Evolutionary conservation across 2,797 vertebrate genomes (phyloP).

Genomic region (Basileuterus tristriatus): DNA sequence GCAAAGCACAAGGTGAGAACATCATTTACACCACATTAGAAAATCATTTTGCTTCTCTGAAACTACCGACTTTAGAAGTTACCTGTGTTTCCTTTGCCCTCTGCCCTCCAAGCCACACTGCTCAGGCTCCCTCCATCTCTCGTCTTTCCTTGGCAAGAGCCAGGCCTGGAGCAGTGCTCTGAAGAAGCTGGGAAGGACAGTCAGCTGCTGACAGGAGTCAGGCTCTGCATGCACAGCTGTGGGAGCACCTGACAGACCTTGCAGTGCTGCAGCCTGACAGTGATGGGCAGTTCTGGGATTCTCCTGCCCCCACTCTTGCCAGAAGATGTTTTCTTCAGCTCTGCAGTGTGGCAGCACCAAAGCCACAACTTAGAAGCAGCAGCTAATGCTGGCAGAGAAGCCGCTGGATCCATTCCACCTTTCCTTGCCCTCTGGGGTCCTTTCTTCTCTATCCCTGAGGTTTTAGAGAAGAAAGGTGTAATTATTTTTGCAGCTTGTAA

Average conservation of each 20-base stretch:
- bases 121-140: too few species aligned
- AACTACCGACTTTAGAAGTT: not conserved
- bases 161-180: not conserved
- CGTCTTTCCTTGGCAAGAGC: not conserved
- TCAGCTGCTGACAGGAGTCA: not conserved
- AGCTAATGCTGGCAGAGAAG: not conserved
- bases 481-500: not conserved
- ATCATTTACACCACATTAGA: not conserved
- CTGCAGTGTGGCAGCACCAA: not conserved
- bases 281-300: not conserved
- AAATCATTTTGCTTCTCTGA: not conserved
- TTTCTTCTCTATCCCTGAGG: not conserved
- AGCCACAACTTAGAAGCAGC: not conserved
- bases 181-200: not conserved
- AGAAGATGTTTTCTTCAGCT: not conserved
- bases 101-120: not conserved
- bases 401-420: not conserved
- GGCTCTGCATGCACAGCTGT: rapidly evolving
- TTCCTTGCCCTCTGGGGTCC: not conserved
- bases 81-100: not conserved
- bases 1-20: not conserved
- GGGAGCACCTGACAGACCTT: not conserved
- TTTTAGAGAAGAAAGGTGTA: not conserved
- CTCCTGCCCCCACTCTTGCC: not conserved
- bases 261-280: not conserved